Conservation (phyloP, 1,140 invertebrate genomes). For the Caerostris extrusa region DNA sequence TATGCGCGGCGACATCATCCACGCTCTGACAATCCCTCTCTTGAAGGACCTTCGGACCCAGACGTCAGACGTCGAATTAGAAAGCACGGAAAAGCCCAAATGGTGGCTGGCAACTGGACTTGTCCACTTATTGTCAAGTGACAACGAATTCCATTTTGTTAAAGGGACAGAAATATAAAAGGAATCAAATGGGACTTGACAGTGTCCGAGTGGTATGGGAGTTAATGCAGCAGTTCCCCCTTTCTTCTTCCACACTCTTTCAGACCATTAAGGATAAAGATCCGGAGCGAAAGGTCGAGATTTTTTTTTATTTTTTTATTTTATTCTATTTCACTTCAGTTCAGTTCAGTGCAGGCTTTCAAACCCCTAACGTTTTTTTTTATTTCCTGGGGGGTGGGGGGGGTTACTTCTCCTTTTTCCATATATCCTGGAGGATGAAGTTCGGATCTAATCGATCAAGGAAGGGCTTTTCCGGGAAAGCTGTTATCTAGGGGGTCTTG, state of each 20-base stretch:
- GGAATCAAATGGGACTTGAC: slow-evolving; percentile 75
- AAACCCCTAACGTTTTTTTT: background rate
- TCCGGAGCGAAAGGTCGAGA: slow-evolving; percentile 62
- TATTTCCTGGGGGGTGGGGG: background rate
- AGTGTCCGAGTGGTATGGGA: slow-evolving; percentile 68
- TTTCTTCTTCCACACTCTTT: slow-evolving; percentile 27
- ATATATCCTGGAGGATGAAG: slow-evolving; percentile 47
- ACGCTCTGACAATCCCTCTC: slow-evolving; percentile 4
- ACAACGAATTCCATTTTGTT: slow-evolving; percentile 75
- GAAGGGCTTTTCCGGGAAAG: slow-evolving; percentile 51
- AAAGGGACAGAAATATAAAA: slow-evolving; percentile 70
- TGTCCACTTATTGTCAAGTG: slow-evolving; percentile 76
- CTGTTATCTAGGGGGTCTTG: slow-evolving; percentile 52
- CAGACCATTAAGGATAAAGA: slow-evolving; percentile 72
- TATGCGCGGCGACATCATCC: slow-evolving; percentile 25
- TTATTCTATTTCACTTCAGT: slow-evolving; percentile 23
- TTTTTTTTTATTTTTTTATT: slow-evolving; percentile 19
- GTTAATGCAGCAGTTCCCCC: slow-evolving; percentile 43
- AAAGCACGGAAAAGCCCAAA: slow-evolving; percentile 36
- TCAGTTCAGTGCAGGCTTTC: background rate
- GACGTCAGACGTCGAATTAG: slow-evolving; percentile 1
- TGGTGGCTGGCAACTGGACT: slow-evolving; percentile 60
- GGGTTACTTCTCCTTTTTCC: background rate
- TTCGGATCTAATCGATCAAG: slow-evolving; percentile 74
- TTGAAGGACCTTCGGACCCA: slow-evolving; percentile 35